Evolutionary conservation across 35 echinoderm and acorn worm species (phyloP).

Genomic region (Anneissia japonica): DNA sequence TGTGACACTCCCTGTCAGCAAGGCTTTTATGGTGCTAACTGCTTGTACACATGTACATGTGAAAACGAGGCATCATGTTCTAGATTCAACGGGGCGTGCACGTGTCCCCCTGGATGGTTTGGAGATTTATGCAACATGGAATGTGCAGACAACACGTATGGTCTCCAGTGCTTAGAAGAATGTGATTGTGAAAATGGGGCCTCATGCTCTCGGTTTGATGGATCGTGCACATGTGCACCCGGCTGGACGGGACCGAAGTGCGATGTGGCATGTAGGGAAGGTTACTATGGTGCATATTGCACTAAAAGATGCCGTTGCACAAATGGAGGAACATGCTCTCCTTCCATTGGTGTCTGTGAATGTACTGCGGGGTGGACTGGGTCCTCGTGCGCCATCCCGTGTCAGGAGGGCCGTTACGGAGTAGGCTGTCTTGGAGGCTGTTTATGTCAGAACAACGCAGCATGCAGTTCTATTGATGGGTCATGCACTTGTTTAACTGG

Average conservation of each 20-base stretch:
- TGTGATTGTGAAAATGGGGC: constrained; percentile 67
- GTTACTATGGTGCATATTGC: constrained; percentile 57
- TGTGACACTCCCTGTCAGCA: constrained; percentile 51
- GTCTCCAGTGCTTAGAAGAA: constrained; percentile 46
- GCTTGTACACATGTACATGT: constrained; percentile 55
- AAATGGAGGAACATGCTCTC: constrained; percentile 37
- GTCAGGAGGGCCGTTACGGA: constrained; percentile 33
- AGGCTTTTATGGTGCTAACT: constrained; percentile 64
- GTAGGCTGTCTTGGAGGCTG: constrained; percentile 45
- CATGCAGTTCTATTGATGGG: constrained; percentile 33
- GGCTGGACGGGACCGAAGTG: constrained; percentile 54
- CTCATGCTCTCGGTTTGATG: constrained; percentile 40
- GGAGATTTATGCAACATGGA: constrained; percentile 44
- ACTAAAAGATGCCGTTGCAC: constrained; percentile 35
- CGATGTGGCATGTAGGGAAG: constrained; percentile 27
- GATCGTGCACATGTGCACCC: constrained; percentile 55
- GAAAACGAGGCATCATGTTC: constrained; percentile 60
- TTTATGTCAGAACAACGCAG: constrained; percentile 42
- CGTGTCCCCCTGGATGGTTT: constrained; percentile 65
- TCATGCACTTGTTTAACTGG: constrained; percentile 61
- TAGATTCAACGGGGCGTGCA: constrained; percentile 60
- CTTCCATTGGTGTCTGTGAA: not conserved
- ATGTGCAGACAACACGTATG: constrained; percentile 49
- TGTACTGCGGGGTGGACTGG: not conserved
- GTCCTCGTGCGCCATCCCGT: not conserved